A percentile compares a stretch with the other conserved stretches of the same genome.
These are phyloP conservation scores for Cheilosia vulpina DNA, from an alignment of 2,888 invertebrate species.

Conservation along the genomic window DNA sequence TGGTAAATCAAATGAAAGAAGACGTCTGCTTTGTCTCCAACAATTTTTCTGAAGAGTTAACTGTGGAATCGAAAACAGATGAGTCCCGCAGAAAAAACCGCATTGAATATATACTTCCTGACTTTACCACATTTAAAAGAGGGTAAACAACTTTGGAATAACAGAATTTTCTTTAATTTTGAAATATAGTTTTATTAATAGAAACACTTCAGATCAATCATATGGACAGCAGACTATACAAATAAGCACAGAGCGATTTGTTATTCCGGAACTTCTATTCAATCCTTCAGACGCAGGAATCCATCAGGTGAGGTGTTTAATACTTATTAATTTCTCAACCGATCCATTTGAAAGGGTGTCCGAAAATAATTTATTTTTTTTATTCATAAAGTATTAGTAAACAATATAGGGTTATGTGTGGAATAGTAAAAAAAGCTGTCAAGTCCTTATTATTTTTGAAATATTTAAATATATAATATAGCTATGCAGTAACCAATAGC, in stretches of 20 bases:
- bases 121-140: conserved; percentile 94
- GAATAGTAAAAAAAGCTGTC: too few species aligned
- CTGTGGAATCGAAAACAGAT: conserved; percentile 86
- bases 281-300: conserved; percentile 97
- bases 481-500: too few species aligned
- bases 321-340: too few species aligned
- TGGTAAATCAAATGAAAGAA: conserved; percentile 99
- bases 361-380: too few species aligned
- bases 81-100: conserved; percentile 85
- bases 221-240: conserved; percentile 90
- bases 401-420: too few species aligned
- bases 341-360: too few species aligned
- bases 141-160: conserved; percentile 85
- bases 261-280: conserved; percentile 97
- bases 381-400: too few species aligned
- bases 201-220: conserved; percentile 35
- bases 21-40: conserved; percentile 97
- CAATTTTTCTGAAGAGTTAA: conserved; percentile 92
- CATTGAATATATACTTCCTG: conserved; percentile 97
- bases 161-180: background rate
- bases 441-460: too few species aligned
- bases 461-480: too few species aligned
- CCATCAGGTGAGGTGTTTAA: conserved; percentile 86
- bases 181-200: conserved; percentile 41
- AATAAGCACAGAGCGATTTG: conserved; percentile 96